Base-by-base conservation (phyloP, 1,140 invertebrate genomes). In the Drosophila willistoni region DNA sequence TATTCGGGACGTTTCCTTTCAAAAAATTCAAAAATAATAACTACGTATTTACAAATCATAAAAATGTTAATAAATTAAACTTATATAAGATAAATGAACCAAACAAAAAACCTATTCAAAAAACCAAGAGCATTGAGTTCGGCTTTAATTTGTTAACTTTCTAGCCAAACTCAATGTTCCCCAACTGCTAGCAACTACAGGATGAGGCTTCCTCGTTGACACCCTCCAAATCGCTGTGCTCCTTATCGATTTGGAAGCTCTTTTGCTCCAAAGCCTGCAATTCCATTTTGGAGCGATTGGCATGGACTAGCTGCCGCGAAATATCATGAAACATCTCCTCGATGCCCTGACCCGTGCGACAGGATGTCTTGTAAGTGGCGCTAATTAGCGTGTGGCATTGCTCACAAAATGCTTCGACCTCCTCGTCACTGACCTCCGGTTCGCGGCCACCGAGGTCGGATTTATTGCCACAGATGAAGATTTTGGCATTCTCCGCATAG, bases 271-370 rank as follows among this genome's bases (percentile, higher is more conserved):
- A 94, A 19, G 95, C 95, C 85, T 96, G 96, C n/a, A 97, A 92
- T 77, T 97, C 96, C 92, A 97, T 94, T 77, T 95, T 94, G n/a
- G 96, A 97, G 69, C 96, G 93, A 89, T 97, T 97, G 13, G 95
- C 94, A 68, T 96, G 94, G 0, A 96, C 94, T 59, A 97, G 91
- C 74, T 97, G 96, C 61, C 94, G 93, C 1, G 97, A 96, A 90
- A 98, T 97, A 77, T 98, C 96, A 62, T 94, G 93, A 91, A 98
- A 98, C 97, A 98, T 98, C 92, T 98, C 97, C 71, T 97, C 95
- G 7, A 98, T 94, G 1, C 97, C 97, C 90, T 95, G 95, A 3
- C 96, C 96, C 66, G 95, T 97, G 93, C 97, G 98, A 86, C 97
- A 98, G 19, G 97, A 98, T 14, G 97, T 97, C 91, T 97, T 97